phyloP scores from a whole-genome alignment of 2,113 vertebrate genomes.

The Rostratula benghalensis region DNA sequence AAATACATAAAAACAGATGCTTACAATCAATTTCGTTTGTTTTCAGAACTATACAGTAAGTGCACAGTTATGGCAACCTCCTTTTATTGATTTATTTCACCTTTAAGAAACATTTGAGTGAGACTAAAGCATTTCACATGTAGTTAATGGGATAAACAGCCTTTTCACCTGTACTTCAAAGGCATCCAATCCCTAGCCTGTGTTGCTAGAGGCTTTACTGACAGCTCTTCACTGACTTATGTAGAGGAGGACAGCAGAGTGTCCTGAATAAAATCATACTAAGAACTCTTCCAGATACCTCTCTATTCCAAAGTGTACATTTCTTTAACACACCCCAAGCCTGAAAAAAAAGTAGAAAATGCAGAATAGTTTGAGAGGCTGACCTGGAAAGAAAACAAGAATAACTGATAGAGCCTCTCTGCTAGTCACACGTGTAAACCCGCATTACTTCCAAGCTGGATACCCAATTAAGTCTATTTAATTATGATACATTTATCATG shows the following conservation, averaged over 20 bases:
- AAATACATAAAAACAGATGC: constrained; percentile 40
- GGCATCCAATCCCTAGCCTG: neutral
- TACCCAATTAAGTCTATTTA: neutral
- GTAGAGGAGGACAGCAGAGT: neutral
- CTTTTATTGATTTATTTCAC: constrained; percentile 40
- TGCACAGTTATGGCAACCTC: neutral
- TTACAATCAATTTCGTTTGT: constrained; percentile 44
- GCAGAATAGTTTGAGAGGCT: neutral
- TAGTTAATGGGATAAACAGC: constrained; percentile 3
- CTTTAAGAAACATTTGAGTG: constrained; percentile 24
- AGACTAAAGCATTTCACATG: neutral
- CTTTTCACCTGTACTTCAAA: neutral
- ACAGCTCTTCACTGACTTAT: neutral
- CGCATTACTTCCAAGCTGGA: neutral
- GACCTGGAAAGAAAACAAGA: neutral
- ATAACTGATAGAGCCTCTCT: neutral
- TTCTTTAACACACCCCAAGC: neutral
- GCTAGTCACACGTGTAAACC: neutral
- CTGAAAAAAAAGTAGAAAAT: neutral
- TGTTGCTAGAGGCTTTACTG: neutral
- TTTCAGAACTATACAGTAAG: constrained; percentile 29
- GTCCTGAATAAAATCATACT: neutral
- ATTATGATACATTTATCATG: neutral
- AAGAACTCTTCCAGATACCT: neutral
- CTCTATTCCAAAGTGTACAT: neutral